Base-by-base conservation (phyloP, 2,888 invertebrate genomes). In the Acrocyrtus sp. region DNA sequence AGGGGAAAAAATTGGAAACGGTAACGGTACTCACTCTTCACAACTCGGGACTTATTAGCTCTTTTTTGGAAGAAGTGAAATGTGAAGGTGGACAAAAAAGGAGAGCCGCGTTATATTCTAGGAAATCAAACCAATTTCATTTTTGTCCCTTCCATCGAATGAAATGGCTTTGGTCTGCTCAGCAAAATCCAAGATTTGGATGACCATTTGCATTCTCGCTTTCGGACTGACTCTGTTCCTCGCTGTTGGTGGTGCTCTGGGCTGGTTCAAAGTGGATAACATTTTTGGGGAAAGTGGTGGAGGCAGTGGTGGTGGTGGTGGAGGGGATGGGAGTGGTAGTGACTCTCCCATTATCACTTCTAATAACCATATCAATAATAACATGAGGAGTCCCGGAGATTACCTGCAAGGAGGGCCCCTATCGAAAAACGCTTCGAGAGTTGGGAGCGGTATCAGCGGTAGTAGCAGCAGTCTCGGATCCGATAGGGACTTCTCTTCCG, bases 91-190 rank as follows among this genome's bases (percentile, higher is more conserved):
- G 22, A 47, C 22, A 12, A 47, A 3, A 34, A 56, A 56, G 15
- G 21, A 39, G 19, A 3, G 15, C 21, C 10, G 21, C 15, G 19
- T 56, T 56, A 34, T 57, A n/a, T 41, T 56, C 29, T 21, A 8
- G 5, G 6, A 47, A 5, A 15, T 47, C 17, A n/a, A n/a, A 47
- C 17, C 15, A 47, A 17, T 27, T 26, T 56, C 29, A n/a, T 60
- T 48, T 26, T 41, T 57, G 43, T 27, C 19, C 21, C 29, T 27
- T 47, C 26, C 45, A 24, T 27, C 45, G 29, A 34, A 56, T 34
- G 72, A 43, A 67, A 89, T 89, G 89, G 89, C 89, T 79, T 89
- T 89, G 88, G 89, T 90, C 82, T 86, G 89, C 81, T 89, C 89
- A 76, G 87, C 87, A 83, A 88, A 88, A 81, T 87, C 87, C 58